Evolutionary conservation across 2,113 vertebrate genomes (phyloP).

Genomic region (Alligator sinensis): DNA sequence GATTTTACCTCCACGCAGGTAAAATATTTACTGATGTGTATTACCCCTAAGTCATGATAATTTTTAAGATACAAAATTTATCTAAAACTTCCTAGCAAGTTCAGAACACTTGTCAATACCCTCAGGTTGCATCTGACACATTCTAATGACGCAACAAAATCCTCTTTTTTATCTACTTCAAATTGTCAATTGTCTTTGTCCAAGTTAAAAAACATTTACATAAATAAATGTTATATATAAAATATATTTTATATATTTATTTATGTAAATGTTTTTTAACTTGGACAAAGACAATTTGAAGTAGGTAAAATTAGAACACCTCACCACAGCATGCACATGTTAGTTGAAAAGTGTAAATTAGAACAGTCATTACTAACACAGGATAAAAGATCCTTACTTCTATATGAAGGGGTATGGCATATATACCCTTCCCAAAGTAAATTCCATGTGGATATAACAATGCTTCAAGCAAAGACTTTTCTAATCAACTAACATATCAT

Average conservation of each 20-base stretch:
- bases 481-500: background rate
- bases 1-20: background rate
- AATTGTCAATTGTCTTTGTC: too few relatives aligned
- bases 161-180: too few relatives aligned
- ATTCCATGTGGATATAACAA: background rate
- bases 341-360: background rate
- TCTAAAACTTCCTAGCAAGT: background rate
- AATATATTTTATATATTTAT: too few relatives aligned
- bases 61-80: background rate
- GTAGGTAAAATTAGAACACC: background rate
- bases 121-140: background rate
- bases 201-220: too few relatives aligned
- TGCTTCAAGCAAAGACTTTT: background rate
- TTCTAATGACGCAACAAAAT: background rate
- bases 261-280: background rate
- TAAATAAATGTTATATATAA: too few relatives aligned
- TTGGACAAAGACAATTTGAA: background rate
- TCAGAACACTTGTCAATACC: background rate
- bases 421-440: background rate
- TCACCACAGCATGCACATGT: background rate
- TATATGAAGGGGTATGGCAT: background rate
- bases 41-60: background rate
- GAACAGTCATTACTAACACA: background rate
- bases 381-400: background rate
- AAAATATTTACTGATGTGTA: rapidly evolving